phyloP scores from a whole-genome alignment of 2,113 vertebrate genomes.

The Drymodes brunneopygia region DNA sequence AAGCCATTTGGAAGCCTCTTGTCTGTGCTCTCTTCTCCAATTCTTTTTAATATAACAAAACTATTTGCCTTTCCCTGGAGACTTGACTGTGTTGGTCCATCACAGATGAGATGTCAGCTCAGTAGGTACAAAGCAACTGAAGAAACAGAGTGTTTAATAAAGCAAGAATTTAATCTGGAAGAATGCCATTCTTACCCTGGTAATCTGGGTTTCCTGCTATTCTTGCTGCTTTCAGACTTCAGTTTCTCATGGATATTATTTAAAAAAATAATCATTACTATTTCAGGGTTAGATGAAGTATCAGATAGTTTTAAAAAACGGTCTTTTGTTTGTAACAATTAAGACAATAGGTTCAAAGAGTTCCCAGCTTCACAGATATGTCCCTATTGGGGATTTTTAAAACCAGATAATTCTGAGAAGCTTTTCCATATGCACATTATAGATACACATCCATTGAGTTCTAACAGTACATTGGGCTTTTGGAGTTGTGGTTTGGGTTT shows the following conservation, averaged over 20 bases:
- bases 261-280: not conserved
- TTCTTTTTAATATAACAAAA: slow-evolving; percentile 11
- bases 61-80: slow-evolving; percentile 6
- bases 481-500: not conserved
- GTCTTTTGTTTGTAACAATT: not conserved
- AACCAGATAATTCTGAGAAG: not conserved
- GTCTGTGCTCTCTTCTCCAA: not conserved
- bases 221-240: slow-evolving; percentile 5
- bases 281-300: slow-evolving; percentile 19
- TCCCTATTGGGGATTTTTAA: not conserved
- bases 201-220: slow-evolving; percentile 42
- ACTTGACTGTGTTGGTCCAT: not conserved
- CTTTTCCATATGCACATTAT: not conserved
- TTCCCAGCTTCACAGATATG: not conserved
- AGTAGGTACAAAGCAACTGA: not conserved
- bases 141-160: not conserved
- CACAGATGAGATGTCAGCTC: not conserved
- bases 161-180: slow-evolving; percentile 19
- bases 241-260: slow-evolving; percentile 3
- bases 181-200: not conserved
- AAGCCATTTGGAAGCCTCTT: slow-evolving; percentile 6
- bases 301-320: not conserved
- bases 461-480: not conserved
- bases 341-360: not conserved
- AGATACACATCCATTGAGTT: not conserved